Conservation (phyloP, 2,888 invertebrate species). For the Drosophila silvestris region DNA sequence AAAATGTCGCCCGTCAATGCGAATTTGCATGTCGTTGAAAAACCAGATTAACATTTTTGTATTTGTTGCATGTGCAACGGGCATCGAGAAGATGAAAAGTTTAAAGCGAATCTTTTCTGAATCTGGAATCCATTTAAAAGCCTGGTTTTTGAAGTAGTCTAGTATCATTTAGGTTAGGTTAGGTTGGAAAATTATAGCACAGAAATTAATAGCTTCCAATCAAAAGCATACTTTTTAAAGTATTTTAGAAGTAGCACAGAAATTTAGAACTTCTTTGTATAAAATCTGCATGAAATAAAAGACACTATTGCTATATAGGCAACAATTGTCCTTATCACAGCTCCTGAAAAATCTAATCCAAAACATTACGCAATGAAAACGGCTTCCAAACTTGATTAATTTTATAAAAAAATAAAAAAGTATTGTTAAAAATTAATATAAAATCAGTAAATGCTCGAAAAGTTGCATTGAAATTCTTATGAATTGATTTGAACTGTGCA, state of each 20-base stretch:
- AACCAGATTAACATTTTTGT: slow-evolving; percentile 15
- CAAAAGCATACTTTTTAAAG: background rate
- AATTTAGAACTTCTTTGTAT: background rate
- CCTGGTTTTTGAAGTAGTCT: background rate
- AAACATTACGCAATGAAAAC: background rate
- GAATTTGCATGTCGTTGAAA: slow-evolving; percentile 2
- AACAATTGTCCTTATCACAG: background rate
- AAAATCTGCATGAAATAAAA: background rate
- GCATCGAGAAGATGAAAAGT: no score
- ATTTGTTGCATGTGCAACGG: background rate
- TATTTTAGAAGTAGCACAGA: background rate
- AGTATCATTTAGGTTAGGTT: background rate
- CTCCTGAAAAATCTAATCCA: background rate
- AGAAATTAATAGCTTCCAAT: background rate
- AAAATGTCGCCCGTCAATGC: slow-evolving; percentile 38
- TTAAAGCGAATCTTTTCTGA: background rate
- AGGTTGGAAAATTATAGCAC: background rate
- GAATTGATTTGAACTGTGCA: background rate
- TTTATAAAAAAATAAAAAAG: background rate
- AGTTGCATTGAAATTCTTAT: background rate
- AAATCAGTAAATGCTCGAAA: background rate
- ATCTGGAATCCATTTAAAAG: background rate
- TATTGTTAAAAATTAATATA: background rate
- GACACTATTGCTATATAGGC: no score
- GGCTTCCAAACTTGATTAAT: background rate